Percentiles rank a stretch among this genome's conserved stretches.
phyloP scores from a whole-genome alignment of 2,888 invertebrate genomes.

The Neoaliturus tenellus region DNA sequence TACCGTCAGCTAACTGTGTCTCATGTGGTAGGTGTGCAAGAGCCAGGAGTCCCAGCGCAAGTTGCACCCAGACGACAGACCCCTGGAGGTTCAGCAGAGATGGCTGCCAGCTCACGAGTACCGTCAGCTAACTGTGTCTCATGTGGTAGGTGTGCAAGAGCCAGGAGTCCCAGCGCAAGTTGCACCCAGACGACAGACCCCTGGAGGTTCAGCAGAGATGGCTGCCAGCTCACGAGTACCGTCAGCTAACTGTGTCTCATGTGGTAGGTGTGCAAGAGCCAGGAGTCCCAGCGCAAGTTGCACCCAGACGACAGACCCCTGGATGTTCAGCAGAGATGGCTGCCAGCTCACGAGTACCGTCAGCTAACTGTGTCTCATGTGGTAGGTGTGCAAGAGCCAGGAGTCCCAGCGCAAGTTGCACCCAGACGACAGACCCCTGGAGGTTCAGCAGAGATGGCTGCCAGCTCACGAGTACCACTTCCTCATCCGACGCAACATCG shows the following conservation, averaged over 20 bases:
- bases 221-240: slow-evolving; percentile 78
- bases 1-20: too few relatives aligned
- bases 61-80: slow-evolving; percentile 90
- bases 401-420: slow-evolving; percentile 93
- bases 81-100: slow-evolving; percentile 86
- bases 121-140: too few relatives aligned
- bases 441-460: slow-evolving; percentile 85
- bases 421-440: slow-evolving; percentile 89
- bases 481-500: slow-evolving; percentile 87
- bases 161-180: slow-evolving; percentile 91
- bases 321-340: slow-evolving; percentile 86
- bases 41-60: slow-evolving; percentile 92
- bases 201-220: slow-evolving; percentile 87
- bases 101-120: slow-evolving; percentile 79
- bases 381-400: slow-evolving; percentile 83
- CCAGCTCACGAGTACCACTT: slow-evolving; percentile 83
- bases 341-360: slow-evolving; percentile 78
- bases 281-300: slow-evolving; percentile 91
- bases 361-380: too few relatives aligned
- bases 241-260: too few relatives aligned
- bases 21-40: slow-evolving; percentile 83
- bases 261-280: slow-evolving; percentile 84
- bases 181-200: slow-evolving; percentile 91
- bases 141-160: slow-evolving; percentile 84
- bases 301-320: slow-evolving; percentile 92